phyloP scores from a whole-genome alignment of 2,888 invertebrate genomes.

The Ferrisia virgata region DNA sequence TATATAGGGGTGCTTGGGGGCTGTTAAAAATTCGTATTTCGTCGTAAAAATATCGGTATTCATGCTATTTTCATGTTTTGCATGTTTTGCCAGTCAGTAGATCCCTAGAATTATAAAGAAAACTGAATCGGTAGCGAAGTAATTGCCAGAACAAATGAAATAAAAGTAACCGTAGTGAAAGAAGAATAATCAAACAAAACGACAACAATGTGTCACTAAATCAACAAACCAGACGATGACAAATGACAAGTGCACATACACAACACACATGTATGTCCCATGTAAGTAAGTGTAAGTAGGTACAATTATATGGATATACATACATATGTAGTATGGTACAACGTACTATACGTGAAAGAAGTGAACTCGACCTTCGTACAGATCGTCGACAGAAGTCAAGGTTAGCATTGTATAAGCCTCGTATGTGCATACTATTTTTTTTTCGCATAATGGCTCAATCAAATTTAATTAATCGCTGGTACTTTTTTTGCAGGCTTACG shows the following conservation, averaged over 20 bases:
- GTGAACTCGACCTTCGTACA: not conserved
- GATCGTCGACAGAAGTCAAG: constrained; percentile 13
- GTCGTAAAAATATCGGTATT: too few species aligned
- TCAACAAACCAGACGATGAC: not conserved
- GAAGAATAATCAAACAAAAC: not conserved
- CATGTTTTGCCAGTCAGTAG: too few species aligned
- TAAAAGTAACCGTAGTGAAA: not conserved
- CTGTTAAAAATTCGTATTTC: too few species aligned
- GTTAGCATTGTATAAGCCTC: not conserved
- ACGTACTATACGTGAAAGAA: too few species aligned
- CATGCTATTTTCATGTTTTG: too few species aligned
- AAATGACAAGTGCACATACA: not conserved
- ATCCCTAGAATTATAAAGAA: not conserved
- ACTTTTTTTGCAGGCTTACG: not conserved
- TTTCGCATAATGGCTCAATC: not conserved
- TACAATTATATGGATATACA: not conserved
- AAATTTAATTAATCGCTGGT: not conserved
- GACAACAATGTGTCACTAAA: not conserved
- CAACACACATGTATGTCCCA: not conserved
- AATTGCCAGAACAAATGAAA: constrained; percentile 6
- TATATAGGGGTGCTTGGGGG: too few species aligned
- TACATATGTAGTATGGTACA: not conserved
- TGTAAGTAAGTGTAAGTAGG: too few species aligned
- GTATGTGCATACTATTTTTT: not conserved
- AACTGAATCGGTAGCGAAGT: not conserved